These are phyloP conservation scores for Orestias chungarensis DNA, from an alignment of 2,797 vertebrate genomes.

Conservation along the genomic window DNA sequence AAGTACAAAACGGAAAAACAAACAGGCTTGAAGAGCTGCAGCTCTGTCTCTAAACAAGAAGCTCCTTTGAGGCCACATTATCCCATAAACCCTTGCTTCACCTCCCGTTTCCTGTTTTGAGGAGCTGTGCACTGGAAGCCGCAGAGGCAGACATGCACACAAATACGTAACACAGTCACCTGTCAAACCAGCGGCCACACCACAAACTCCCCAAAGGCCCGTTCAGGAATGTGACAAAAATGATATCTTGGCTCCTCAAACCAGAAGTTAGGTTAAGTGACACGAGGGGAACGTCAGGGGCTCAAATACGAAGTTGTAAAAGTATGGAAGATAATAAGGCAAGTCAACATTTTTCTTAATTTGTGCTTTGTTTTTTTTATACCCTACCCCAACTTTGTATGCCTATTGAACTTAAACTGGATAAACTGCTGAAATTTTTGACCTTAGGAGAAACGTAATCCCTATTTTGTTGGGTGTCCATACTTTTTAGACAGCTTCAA, in stretches of 20 bases:
- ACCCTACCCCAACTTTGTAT: too few species aligned
- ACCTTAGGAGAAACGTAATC: too few species aligned
- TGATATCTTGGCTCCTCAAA: slow-evolving; percentile 23
- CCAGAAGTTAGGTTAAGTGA: not conserved
- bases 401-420: too few species aligned
- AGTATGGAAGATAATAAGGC: not conserved
- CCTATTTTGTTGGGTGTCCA: too few species aligned
- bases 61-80: slow-evolving; percentile 72
- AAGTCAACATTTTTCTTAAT: not conserved
- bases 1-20: slow-evolving; percentile 75
- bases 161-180: slow-evolving; percentile 38
- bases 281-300: not conserved
- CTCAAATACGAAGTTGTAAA: not conserved
- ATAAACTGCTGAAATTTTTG: too few species aligned
- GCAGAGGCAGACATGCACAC: slow-evolving; percentile 19
- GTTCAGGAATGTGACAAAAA: slow-evolving; percentile 38
- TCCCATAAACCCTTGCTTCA: slow-evolving; percentile 77
- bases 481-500: too few species aligned
- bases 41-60: slow-evolving; percentile 76
- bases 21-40: slow-evolving; percentile 72
- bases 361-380: too few species aligned
- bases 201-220: slow-evolving; percentile 36
- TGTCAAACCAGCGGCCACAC: slow-evolving; percentile 47
- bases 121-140: slow-evolving; percentile 38
- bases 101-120: slow-evolving; percentile 77